Conservation (phyloP, 1,140 invertebrate genomes). For the Atta cephalotes region DNA sequence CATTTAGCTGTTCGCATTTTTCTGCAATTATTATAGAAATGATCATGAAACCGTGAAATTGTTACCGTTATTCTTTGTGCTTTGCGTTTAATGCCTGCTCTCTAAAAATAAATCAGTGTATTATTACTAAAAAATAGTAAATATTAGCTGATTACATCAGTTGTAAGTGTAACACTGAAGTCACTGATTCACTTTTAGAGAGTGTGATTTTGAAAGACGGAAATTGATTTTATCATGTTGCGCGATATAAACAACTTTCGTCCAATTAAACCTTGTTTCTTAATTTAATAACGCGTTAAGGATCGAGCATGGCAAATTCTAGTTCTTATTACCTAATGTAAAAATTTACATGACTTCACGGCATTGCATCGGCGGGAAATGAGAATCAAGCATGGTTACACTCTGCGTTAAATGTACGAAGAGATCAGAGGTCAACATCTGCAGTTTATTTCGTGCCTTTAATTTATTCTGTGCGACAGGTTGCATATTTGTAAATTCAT, state of each 20-base stretch:
- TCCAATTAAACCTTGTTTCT: slow-evolving; percentile 17
- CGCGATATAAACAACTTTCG: slow-evolving; percentile 20
- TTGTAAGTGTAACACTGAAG: too few species aligned
- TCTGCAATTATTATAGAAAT: not conserved
- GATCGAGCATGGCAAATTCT: not conserved
- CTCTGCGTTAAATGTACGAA: not conserved
- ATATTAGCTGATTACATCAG: too few species aligned
- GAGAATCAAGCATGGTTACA: not conserved
- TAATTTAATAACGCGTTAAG: not conserved
- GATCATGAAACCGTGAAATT: slow-evolving; percentile 20
- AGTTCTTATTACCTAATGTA: not conserved
- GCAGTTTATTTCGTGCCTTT: slow-evolving; percentile 18
- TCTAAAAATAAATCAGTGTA: too few species aligned
- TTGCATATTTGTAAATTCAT: slow-evolving; percentile 33
- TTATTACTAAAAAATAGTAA: too few species aligned
- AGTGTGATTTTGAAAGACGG: slow-evolving; percentile 23
- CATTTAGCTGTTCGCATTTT: not conserved
- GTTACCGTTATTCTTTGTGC: not conserved
- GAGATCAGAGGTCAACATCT: slow-evolving; percentile 33
- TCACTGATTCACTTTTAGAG: too few species aligned
- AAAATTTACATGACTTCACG: not conserved
- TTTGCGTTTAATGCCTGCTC: not conserved
- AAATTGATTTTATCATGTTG: slow-evolving; percentile 40
- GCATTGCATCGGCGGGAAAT: not conserved
- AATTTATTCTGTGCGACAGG: slow-evolving; percentile 44